Percentiles rank a stretch among this genome's conserved stretches.
Evolutionary conservation across 2,113 vertebrate genomes (phyloP).

Genomic region (Piaya cayana): DNA sequence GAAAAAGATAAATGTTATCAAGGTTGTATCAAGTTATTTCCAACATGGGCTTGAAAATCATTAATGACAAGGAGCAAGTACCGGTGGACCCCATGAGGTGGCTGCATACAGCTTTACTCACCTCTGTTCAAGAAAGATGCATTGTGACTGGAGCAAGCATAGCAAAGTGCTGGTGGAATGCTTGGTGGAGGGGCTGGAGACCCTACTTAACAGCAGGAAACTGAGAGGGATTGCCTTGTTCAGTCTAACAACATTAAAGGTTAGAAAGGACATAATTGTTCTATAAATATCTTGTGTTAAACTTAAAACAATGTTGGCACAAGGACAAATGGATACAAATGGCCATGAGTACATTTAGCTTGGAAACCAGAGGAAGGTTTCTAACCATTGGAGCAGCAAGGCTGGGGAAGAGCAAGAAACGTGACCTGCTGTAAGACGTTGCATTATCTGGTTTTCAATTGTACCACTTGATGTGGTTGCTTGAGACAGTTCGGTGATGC

Average conservation of each 20-base stretch:
- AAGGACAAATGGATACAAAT: conserved; percentile 58
- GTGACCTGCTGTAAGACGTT: not conserved
- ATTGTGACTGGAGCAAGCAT: rapidly evolving
- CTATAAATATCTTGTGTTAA: conserved; percentile 57
- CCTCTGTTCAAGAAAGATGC: not conserved
- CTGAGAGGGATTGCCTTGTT: not conserved
- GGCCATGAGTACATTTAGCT: conserved; percentile 5
- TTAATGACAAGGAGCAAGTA: not conserved
- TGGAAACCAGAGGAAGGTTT: conserved; percentile 7
- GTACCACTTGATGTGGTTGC: not conserved
- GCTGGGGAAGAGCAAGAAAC: not conserved
- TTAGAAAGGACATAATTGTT: conserved; percentile 14
- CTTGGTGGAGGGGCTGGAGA: not conserved
- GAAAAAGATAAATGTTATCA: not conserved
- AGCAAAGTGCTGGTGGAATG: not conserved
- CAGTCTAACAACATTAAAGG: not conserved
- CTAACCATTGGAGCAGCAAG: not conserved
- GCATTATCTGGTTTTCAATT: not conserved
- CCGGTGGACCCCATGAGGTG: not conserved
- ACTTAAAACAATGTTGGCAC: conserved; percentile 65
- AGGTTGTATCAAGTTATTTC: not conserved
- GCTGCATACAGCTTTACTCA: not conserved
- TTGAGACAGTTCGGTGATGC: not conserved
- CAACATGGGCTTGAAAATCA: not conserved
- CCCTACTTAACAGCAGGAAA: not conserved